phyloP scores from a whole-genome alignment of 2,113 vertebrate species.

The Tyto alba region DNA sequence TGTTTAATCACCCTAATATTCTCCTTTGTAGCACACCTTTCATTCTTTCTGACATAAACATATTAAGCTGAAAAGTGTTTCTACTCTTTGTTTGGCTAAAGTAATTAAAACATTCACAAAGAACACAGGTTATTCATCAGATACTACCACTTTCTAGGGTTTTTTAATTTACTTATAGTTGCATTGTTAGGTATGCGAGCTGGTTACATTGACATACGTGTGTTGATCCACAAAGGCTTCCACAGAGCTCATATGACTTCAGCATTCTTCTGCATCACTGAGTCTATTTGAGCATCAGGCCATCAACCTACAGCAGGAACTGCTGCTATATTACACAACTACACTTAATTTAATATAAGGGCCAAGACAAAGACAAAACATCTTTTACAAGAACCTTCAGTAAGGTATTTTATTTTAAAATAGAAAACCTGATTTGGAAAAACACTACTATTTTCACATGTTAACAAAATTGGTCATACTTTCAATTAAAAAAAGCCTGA shows the following conservation, averaged over 20 bases:
- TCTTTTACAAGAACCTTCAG: background rate
- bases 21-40: background rate
- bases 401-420: background rate
- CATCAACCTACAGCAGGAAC: constrained; percentile 52
- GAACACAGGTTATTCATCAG: background rate
- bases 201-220: background rate
- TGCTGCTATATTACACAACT: too few species aligned
- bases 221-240: background rate
- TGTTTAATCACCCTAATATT: background rate
- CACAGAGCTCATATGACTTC: constrained; percentile 63
- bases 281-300: constrained; percentile 63
- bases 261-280: constrained; percentile 60
- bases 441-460: background rate
- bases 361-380: too few species aligned
- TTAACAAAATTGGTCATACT: background rate
- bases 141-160: background rate
- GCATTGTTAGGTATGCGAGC: background rate
- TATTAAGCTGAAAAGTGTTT: background rate
- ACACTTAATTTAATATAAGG: too few species aligned
- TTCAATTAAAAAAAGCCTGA: background rate
- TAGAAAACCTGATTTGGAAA: background rate
- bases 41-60: background rate
- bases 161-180: background rate
- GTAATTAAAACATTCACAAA: background rate
- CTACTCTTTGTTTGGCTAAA: background rate